Evolutionary conservation across 2,888 invertebrate species (phyloP), one percentile per base, ranked within the genome.

Genomic region (Corbicula japonica): DNA sequence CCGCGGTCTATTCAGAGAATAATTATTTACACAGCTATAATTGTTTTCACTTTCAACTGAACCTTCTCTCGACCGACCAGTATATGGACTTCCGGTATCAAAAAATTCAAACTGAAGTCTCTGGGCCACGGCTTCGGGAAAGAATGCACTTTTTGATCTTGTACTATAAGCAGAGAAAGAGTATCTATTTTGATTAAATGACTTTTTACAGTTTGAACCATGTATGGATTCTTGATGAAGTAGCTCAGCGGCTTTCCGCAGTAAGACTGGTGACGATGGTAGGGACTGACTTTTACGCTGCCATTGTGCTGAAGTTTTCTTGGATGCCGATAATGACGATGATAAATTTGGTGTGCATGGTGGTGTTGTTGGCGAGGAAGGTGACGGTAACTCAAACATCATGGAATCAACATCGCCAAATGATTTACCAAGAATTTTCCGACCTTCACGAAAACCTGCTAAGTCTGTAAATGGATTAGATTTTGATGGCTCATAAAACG

Each of bases 321-420:
- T 68, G 5, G 18, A 63, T 4, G 48, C 26, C 34, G 23, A 50
- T 38, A 18, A 71, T 72, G 32, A 83, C 73, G 54, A 83, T 65
- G 12, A 35, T 10, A 62, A 18, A 34, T 84, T 84, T 23, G 92
- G 92, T 0, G 91, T 90, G 68, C 88, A 88, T 1, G 92, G 92
- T 10, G 92, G 91, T 1, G 92, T 91, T 21, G 80, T 73, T 3
- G 89, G 86, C 28, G 84, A 87, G 5, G 88, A 85, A 50, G 97
- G 96, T 0, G 96, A 96, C 1, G 96, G 96, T 86, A 97, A 94
- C 91, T 96, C 97, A 90, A 96, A 95, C 92, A 75, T 68, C 44
- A 79, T 60, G 10, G 77, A 77, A 38, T 84, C 78, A 46, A 77
- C 81, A 65, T 72, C 84, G 58, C 84, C 82, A 54, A 85, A 83